phyloP scores from a whole-genome alignment of 2,113 vertebrate species.

The Asarcornis scutulata region DNA sequence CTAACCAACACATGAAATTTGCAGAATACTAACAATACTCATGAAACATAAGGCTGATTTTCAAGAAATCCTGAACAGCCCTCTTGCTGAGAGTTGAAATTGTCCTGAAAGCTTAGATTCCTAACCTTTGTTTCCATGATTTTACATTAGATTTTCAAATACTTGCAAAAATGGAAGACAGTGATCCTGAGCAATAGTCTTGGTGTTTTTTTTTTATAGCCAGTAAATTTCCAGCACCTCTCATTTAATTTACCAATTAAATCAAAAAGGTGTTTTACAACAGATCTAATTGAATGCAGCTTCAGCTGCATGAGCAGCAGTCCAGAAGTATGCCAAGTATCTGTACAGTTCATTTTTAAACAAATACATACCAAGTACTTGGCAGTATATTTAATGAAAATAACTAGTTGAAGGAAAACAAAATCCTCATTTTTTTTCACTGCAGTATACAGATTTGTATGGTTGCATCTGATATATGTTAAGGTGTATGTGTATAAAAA shows the following conservation, averaged over 20 bases:
- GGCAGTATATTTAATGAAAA: background rate
- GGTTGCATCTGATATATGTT: rapidly evolving
- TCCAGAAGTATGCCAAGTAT: background rate
- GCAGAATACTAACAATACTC: background rate
- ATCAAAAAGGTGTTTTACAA: background rate
- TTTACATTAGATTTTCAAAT: background rate
- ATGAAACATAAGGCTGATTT: background rate
- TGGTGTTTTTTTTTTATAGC: background rate
- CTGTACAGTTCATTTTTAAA: background rate
- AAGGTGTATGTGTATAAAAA: background rate
- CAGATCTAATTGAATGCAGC: background rate
- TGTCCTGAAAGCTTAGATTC: background rate
- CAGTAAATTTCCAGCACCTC: too few species aligned
- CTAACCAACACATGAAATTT: background rate
- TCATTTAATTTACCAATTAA: background rate
- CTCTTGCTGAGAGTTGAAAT: background rate
- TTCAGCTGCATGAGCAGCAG: background rate
- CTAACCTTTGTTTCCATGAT: background rate
- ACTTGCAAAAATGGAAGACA: background rate
- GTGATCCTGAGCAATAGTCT: rapidly evolving
- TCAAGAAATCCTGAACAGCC: background rate
- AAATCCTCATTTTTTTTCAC: background rate
- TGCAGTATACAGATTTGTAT: too few species aligned
- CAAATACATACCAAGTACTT: background rate
- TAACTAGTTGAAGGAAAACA: background rate